Evolutionary conservation across 2,797 vertebrate genomes (phyloP), one percentile per base, ranked within the genome.

Genomic region (Pipistrellus pygmaeus): DNA sequence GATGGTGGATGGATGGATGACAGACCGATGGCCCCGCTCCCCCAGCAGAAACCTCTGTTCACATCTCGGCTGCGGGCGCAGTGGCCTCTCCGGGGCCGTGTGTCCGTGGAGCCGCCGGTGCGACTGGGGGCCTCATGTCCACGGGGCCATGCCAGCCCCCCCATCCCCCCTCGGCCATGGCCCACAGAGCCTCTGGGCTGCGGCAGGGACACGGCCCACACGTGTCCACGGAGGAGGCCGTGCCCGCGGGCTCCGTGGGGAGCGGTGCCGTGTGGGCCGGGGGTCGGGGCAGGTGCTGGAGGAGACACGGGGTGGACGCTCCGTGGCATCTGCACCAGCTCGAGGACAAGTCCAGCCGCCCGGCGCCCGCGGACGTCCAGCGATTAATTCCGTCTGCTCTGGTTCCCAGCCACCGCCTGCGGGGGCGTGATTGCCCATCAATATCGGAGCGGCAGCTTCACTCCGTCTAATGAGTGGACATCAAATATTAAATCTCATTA

Each of bases 401-500:
- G 8, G 44, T 2, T 9, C 44, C 10, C 44, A 6, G 1, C 44
- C 44, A 10, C 10, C 44, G 44, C 44, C 44, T 44, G 44, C 44
- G 44, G 8, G 41, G 46, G 46, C 46, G 46, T 97, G 97, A 98
- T 97, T 97, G 93, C 96, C 55, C 96, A 98, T 98, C 97, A 97
- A 97, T 97, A 98, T 98, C 97, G 97, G 97, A 97, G 96, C 30
- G 72, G 97, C 83, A 97, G 97, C 97, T 92, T 98, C 95, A 97
- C 98, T 98, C 96, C 86, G 97, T 97, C 90, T 98, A 97, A 98
- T 98, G 97, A 97, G 97, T 90, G 96, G 98, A 97, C 97, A 98
- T 98, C 95, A 98, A 98, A 98, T 98, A 98, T 98, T 98, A 98
- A 98, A 98, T 98, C 98, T 98, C 97, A 98, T 98, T 98, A 98